Evolutionary conservation across 2,797 vertebrate genomes (phyloP).

Genomic region (Hirundo rustica): DNA sequence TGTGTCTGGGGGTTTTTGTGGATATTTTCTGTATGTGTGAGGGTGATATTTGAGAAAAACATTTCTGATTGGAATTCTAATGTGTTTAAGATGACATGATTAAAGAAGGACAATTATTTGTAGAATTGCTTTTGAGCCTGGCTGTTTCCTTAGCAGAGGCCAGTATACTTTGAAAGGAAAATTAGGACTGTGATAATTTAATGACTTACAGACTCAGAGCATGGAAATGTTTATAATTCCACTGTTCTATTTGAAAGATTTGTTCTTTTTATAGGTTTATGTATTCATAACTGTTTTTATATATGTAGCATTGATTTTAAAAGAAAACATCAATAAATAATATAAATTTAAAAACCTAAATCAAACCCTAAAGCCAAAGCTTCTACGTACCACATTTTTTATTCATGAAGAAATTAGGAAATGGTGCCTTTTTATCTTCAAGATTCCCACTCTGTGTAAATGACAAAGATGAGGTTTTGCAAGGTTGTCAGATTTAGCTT

Average conservation of each 20-base stretch:
- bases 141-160: constrained; percentile 47
- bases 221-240: constrained; percentile 18
- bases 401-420: background rate
- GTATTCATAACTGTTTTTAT: background rate
- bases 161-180: constrained; percentile 43
- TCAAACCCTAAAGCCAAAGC: background rate
- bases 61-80: background rate
- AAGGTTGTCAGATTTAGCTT: background rate
- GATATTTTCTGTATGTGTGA: background rate
- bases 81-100: fast-evolving
- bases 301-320: background rate
- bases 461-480: background rate
- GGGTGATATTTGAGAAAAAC: too few species aligned
- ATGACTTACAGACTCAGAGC: constrained; percentile 62
- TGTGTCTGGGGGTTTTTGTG: background rate
- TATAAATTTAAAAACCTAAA: background rate
- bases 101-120: background rate
- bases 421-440: background rate
- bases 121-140: background rate
- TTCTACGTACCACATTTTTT: background rate
- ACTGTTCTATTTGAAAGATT: background rate
- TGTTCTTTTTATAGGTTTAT: background rate
- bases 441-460: background rate
- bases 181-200: constrained; percentile 50
- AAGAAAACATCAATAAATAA: background rate